Evolutionary conservation across 2,888 invertebrate genomes (phyloP).

Genomic region (Timema podura): DNA sequence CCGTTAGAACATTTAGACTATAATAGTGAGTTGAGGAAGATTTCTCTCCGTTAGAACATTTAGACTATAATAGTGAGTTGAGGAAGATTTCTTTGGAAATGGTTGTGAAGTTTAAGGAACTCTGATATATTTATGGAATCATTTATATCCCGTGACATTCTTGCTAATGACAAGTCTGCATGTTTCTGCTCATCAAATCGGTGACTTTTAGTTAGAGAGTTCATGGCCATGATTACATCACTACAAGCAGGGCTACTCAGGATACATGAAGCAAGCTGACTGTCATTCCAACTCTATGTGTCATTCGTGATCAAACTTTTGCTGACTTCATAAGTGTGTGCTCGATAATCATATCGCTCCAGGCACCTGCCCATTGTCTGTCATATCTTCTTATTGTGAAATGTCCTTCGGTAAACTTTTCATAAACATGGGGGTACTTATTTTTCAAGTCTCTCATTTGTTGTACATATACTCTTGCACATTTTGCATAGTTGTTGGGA

Average conservation of each 20-base stretch:
- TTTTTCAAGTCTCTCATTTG: not conserved
- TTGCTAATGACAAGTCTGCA: not conserved
- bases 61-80: not conserved
- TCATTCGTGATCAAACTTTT: not conserved
- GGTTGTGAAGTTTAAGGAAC: not conserved
- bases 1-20: not conserved
- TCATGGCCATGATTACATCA: slow-evolving; percentile 8
- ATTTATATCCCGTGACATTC: not conserved
- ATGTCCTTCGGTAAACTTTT: not conserved
- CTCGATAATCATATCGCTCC: not conserved
- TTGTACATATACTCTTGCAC: not conserved
- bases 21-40: not conserved
- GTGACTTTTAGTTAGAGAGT: not conserved
- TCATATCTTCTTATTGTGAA: not conserved
- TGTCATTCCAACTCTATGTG: not conserved
- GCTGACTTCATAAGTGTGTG: not conserved
- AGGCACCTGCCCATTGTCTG: not conserved
- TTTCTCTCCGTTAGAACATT: not conserved
- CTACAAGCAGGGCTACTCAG: not conserved
- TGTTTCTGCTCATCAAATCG: slow-evolving; percentile 1
- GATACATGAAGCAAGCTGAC: not conserved
- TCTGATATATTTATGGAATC: not conserved
- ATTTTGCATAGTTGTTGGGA: not conserved
- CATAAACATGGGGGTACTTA: not conserved
- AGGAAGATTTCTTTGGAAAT: not conserved